phyloP scores from a whole-genome alignment of 1,140 invertebrate genomes.

The Bombus consobrinus region DNA sequence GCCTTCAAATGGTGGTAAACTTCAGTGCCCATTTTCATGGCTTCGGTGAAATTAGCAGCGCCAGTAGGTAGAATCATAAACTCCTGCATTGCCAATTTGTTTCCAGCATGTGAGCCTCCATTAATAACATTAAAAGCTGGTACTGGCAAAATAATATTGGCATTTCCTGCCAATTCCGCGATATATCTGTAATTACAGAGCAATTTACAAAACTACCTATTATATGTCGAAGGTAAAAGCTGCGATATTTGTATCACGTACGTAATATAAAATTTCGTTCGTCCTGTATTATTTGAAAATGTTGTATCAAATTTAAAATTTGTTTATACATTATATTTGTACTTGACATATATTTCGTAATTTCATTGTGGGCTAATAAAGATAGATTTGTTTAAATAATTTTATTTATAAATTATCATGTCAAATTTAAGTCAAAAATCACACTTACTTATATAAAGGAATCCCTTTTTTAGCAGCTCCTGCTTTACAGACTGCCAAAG shows the following conservation, averaged over 20 bases:
- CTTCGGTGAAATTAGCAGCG: constrained; percentile 95
- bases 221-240: background rate
- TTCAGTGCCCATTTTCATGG: constrained; percentile 99
- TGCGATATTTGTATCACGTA: background rate
- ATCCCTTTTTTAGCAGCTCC: constrained; percentile 97
- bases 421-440: background rate
- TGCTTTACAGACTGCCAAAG: constrained; percentile 97
- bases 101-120: constrained; percentile 99
- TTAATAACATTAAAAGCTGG: constrained; percentile 99
- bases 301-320: background rate
- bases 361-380: background rate
- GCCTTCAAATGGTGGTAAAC: constrained; percentile 98
- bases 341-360: background rate
- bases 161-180: constrained; percentile 96
- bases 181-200: constrained; percentile 88
- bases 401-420: background rate
- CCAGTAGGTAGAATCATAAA: constrained; percentile 96
- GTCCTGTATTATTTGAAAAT: background rate
- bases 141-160: constrained; percentile 95
- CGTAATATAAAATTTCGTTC: background rate
- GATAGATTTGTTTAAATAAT: background rate
- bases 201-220: constrained; percentile 7
- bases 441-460: constrained; percentile 88
- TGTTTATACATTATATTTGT: background rate
- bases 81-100: constrained; percentile 99